These are phyloP conservation scores for Agelaius phoeniceus DNA, from an alignment of 2,113 vertebrate species.

Conservation along the genomic window DNA sequence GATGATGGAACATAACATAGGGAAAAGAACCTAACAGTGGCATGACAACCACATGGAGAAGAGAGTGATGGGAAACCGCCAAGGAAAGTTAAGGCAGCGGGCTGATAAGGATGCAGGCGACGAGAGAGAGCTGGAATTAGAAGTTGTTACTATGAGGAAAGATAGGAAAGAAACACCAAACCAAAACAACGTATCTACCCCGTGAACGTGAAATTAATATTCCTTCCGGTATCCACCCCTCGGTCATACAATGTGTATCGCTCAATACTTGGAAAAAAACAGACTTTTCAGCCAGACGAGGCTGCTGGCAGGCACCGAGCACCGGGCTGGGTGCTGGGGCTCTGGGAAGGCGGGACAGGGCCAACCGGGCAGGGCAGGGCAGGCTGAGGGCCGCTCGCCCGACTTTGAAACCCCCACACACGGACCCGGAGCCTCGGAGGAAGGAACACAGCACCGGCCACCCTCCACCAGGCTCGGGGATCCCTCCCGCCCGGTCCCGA, in stretches of 20 bases:
- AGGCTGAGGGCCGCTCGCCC: background rate
- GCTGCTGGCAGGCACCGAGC: background rate
- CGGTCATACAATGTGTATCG: fast-evolving
- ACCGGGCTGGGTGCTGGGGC: background rate
- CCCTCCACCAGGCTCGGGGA: background rate
- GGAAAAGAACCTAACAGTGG: fast-evolving
- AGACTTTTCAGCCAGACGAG: background rate
- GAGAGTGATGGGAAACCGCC: background rate
- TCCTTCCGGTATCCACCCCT: background rate
- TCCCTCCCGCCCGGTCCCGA: background rate
- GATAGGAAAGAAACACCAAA: background rate
- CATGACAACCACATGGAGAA: background rate
- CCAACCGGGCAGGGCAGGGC: background rate
- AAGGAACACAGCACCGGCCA: background rate
- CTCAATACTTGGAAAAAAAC: fast-evolving
- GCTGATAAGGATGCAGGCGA: background rate
- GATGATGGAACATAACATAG: background rate
- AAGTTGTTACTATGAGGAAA: fast-evolving
- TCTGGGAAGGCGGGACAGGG: background rate
- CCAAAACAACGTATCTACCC: background rate
- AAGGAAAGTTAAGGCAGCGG: background rate
- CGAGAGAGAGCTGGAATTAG: background rate
- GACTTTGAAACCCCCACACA: fast-evolving
- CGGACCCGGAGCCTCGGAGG: background rate
- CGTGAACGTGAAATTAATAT: background rate